Conservation (phyloP, 2,888 invertebrate species). For the Platypus cylindrus region DNA sequence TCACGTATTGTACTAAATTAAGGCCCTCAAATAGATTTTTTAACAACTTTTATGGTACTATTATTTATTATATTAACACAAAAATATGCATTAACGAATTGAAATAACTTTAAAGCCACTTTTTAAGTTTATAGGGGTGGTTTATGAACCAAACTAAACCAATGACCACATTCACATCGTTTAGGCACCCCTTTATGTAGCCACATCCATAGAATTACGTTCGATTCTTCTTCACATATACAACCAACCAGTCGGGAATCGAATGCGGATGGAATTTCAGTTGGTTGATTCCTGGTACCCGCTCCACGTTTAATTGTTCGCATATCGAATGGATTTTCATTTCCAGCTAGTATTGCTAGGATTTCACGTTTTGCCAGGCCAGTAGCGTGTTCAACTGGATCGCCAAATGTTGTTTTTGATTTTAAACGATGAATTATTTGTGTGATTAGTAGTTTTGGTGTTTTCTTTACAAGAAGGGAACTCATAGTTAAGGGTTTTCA, state of each 20-base stretch:
- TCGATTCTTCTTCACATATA: conserved; percentile 90
- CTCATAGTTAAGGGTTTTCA: no score
- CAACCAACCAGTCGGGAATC: conserved; percentile 88
- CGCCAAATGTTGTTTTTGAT: conserved; percentile 73
- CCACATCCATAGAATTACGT: conserved; percentile 90
- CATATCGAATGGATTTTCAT: conserved; percentile 79
- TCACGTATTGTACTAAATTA: no score
- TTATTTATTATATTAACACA: no score
- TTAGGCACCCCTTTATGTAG: conserved; percentile 79
- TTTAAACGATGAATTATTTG: no score
- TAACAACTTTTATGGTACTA: no score
- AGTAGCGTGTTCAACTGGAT: conserved; percentile 85
- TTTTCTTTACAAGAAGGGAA: no score
- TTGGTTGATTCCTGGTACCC: conserved; percentile 74
- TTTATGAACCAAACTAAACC: conserved; percentile 85
- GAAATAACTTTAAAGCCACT: no score
- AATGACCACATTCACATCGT: conserved; percentile 92
- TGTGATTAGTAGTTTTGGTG: no score
- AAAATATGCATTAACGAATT: no score
- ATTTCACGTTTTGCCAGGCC: conserved; percentile 86
- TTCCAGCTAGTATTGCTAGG: conserved; percentile 72
- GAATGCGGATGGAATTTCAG: conserved; percentile 80
- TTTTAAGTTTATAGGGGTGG: conserved; percentile 50
- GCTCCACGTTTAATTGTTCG: conserved; percentile 67
- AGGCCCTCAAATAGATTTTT: no score